These are phyloP conservation scores for Perca schrenkii DNA, from an alignment of 2,113 vertebrate genomes.

Conservation along the genomic window DNA sequence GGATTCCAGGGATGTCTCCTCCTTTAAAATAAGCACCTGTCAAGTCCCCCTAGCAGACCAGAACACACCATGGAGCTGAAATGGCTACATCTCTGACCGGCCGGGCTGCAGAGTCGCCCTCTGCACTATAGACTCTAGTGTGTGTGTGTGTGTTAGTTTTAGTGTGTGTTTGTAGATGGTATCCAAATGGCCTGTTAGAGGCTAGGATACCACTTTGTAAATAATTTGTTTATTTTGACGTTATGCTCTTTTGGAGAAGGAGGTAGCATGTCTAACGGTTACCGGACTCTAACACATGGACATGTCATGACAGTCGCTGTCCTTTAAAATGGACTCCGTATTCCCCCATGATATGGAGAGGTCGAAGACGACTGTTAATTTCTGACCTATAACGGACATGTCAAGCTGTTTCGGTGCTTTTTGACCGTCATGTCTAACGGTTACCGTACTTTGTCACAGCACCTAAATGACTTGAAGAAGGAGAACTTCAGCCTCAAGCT, in stretches of 20 bases:
- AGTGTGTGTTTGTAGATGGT: slow-evolving; percentile 52
- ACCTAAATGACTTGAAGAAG: slow-evolving; percentile 99
- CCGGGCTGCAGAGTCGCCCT: slow-evolving; percentile 75
- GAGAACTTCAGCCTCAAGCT: slow-evolving; percentile 99
- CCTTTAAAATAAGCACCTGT: slow-evolving; percentile 88
- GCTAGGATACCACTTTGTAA: slow-evolving; percentile 38
- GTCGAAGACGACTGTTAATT: slow-evolving; percentile 45
- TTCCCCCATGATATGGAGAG: slow-evolving; percentile 37
- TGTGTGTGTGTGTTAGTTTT: slow-evolving; percentile 48
- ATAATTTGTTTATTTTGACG: slow-evolving; percentile 24
- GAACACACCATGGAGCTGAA: slow-evolving; percentile 79
- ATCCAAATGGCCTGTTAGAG: slow-evolving; percentile 23
- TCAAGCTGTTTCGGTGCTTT: slow-evolving; percentile 41
- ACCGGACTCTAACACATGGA: slow-evolving; percentile 58
- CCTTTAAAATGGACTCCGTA: slow-evolving; percentile 54
- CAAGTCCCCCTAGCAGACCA: slow-evolving; percentile 65
- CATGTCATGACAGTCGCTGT: slow-evolving; percentile 31
- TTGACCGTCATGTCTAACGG: slow-evolving; percentile 94
- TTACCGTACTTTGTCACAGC: slow-evolving; percentile 98
- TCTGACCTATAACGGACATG: slow-evolving; percentile 65
- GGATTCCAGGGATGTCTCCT: slow-evolving; percentile 92
- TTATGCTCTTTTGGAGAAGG: slow-evolving; percentile 40
- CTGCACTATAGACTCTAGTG: slow-evolving; percentile 60
- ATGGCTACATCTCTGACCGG: slow-evolving; percentile 74
- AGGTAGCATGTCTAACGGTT: slow-evolving; percentile 56